Evolutionary conservation across 2,888 invertebrate genomes (phyloP).

Genomic region (Tenthredo notha): DNA sequence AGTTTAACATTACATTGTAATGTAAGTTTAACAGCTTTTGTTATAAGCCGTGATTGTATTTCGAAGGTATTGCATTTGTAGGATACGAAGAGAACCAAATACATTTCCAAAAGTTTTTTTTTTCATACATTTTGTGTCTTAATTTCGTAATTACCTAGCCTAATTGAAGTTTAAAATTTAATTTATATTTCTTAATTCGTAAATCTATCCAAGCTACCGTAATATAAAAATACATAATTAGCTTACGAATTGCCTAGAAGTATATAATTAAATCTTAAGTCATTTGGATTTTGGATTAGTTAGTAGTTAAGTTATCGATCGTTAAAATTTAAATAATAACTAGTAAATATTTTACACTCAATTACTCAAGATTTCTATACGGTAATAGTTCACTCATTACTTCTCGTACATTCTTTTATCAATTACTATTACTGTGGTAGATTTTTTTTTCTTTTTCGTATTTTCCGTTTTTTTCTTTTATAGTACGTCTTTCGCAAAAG

Average conservation of each 20-base stretch:
- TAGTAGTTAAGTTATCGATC: slow-evolving; percentile 64
- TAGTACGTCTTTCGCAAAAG: slow-evolving; percentile 60
- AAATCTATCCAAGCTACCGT: slow-evolving; percentile 74
- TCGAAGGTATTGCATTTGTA: slow-evolving; percentile 71
- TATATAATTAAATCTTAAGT: slow-evolving; percentile 75
- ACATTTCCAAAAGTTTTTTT: slow-evolving; percentile 70
- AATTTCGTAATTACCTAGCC: slow-evolving; percentile 68
- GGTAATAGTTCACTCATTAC: slow-evolving; percentile 65
- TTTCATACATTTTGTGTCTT: slow-evolving; percentile 68
- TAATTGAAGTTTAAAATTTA: slow-evolving; percentile 69
- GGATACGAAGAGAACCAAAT: slow-evolving; percentile 74
- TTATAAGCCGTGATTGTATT: slow-evolving; percentile 71
- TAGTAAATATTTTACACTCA: slow-evolving; percentile 74
- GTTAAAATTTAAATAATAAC: slow-evolving; percentile 70
- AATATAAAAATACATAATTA: slow-evolving; percentile 79
- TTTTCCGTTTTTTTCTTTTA: not conserved
- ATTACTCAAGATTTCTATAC: slow-evolving; percentile 64
- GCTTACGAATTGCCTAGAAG: slow-evolving; percentile 77
- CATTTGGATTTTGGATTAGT: slow-evolving; percentile 67
- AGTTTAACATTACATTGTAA: slow-evolving; percentile 65
- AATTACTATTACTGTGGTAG: slow-evolving; percentile 59
- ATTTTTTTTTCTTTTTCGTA: slow-evolving; percentile 13
- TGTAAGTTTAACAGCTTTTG: slow-evolving; percentile 66
- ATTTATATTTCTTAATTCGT: slow-evolving; percentile 65
- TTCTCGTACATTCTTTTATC: slow-evolving; percentile 55